These are phyloP conservation scores for Zoanthus sansibaricus DNA, from an alignment of 92 coral and sea anemone genomes.

Conservation along the genomic window DNA sequence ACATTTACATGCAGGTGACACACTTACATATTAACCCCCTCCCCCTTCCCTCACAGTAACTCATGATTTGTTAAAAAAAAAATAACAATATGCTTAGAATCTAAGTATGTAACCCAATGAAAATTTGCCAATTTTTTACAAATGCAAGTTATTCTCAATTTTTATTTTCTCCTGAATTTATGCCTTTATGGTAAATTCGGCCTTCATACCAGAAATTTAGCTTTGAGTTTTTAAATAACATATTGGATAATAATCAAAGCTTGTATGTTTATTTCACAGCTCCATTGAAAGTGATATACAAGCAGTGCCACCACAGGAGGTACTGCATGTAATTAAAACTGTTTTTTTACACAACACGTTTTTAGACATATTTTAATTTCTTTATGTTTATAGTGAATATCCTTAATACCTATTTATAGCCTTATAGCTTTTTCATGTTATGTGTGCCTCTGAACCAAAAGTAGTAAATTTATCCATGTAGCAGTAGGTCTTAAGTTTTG, in stretches of 20 bases:
- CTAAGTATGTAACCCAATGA: not conserved
- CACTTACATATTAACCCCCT: not conserved
- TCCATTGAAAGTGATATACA: not conserved
- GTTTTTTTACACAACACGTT: not conserved
- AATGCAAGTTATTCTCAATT: not conserved
- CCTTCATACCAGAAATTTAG: not conserved
- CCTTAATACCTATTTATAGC: not conserved
- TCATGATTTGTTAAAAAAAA: not conserved
- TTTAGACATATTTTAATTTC: not conserved
- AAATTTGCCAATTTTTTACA: constrained; percentile 6
- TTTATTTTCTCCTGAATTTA: not conserved
- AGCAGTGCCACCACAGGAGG: constrained; percentile 17
- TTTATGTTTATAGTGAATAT: not conserved
- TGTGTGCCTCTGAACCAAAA: constrained; percentile 5
- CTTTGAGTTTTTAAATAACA: constrained; percentile 4
- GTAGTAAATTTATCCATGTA: not conserved
- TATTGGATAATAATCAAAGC: constrained; percentile 2
- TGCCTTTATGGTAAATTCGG: constrained; percentile 1
- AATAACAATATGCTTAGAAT: not conserved
- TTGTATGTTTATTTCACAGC: constrained; percentile 9
- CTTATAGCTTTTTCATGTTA: not conserved
- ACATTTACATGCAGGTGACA: not conserved
- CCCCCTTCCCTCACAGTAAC: constrained; percentile 14
- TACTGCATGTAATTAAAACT: not conserved
- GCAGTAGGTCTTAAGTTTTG: not conserved